Base-by-base conservation (phyloP, 2,113 vertebrate species). In the Myiopsitta monachus region DNA sequence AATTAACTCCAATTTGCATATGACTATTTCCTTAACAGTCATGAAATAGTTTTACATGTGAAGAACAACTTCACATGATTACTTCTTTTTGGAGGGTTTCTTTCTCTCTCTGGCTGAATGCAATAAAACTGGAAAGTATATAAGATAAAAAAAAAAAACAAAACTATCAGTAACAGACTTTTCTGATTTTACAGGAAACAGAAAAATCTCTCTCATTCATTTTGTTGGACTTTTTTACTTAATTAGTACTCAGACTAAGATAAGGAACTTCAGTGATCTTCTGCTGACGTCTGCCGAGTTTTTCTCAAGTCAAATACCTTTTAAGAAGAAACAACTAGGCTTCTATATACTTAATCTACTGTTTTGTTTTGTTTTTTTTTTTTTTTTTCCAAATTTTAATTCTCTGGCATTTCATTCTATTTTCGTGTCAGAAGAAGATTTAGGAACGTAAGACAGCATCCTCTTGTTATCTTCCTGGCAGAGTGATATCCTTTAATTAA, bases 181-280 rank as follows among this genome's bases (percentile, higher is more conserved):
- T 59, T 59, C 57, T 36, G 57, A 59, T 59, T 59, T 59, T 24
- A 59, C 22, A 59, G 57, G 57, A 68, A 59, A 59, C 6, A 31
- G 39, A 44, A 74, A 43, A 18, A 80, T 26, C 11, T 14, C 27
- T 62, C 39, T 49, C 31, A 87, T 10, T 80, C 11, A 80, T 52
- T 92, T 84, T 6, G 6, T 22, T 73, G 44, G n/a, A 83, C 47
- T 83, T 64, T 92, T 51, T 43, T 62, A 93, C 39, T 90, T 82
- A 94, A 75, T 81, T 89, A 90, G 47, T 49, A 95, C n/a, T 72
- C 46, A 88, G 66, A 94, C 23, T 94, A 95, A 90, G 96, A 86
- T 57, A 88, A 36, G 44, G 28, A 92, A 21, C 51, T 46, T 18
- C 22, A 85, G 43, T 62, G 41, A 88, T 63, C 52, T 67, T 55